These are phyloP conservation scores for Paedocypris micromegethes DNA, from an alignment of 2,797 vertebrate species.

Conservation along the genomic window DNA sequence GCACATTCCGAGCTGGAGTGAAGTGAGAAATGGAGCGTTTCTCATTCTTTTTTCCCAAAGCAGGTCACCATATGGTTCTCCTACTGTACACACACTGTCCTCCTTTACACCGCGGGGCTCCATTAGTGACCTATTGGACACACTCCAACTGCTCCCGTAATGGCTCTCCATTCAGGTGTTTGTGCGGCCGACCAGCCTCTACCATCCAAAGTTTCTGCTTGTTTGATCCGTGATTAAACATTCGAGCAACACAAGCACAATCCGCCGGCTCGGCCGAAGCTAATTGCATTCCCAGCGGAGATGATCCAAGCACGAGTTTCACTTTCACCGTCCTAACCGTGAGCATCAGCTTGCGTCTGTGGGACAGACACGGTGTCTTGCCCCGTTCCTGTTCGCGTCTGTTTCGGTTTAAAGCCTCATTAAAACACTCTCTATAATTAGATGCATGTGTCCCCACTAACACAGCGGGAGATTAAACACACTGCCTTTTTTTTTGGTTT, in stretches of 20 bases:
- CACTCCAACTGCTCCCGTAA: constrained; percentile 35
- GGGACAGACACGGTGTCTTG: constrained; percentile 15
- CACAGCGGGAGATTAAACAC: background rate
- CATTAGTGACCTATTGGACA: constrained; percentile 35
- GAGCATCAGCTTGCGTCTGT: constrained; percentile 4
- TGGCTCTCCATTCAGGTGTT: constrained; percentile 24
- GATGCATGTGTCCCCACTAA: constrained; percentile 17
- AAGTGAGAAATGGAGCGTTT: constrained; percentile 11
- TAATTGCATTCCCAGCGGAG: constrained; percentile 48
- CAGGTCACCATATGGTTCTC: constrained; percentile 20
- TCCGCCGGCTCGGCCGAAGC: constrained; percentile 33
- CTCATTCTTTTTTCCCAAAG: background rate
- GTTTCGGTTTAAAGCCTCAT: constrained; percentile 40
- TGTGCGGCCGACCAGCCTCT: background rate
- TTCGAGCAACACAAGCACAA: constrained; percentile 37
- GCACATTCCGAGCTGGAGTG: constrained; percentile 11
- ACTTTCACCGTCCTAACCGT: constrained; percentile 27
- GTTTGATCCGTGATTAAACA: constrained; percentile 45
- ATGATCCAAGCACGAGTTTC: constrained; percentile 42
- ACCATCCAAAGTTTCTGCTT: constrained; percentile 30
- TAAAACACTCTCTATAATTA: constrained; percentile 50
- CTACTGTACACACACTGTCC: constrained; percentile 19
- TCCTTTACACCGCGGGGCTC: constrained; percentile 31
- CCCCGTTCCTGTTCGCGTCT: constrained; percentile 13
- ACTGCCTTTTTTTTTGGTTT: background rate